Conservation (phyloP, 2,113 vertebrate species). For the human (Homo sapiens) region DNA sequence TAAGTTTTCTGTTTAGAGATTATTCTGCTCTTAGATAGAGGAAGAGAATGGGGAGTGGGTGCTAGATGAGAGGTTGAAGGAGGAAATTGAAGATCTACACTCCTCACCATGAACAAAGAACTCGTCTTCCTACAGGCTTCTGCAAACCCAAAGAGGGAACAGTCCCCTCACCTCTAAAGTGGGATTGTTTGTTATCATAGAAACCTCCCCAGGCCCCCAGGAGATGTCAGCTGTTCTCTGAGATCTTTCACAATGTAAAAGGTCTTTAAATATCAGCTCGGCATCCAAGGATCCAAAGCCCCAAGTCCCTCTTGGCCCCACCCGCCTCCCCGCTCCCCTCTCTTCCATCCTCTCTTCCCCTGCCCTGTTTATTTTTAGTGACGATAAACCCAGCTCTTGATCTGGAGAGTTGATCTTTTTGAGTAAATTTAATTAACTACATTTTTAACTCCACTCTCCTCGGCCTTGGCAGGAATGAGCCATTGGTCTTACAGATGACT, state of each 20-base stretch:
- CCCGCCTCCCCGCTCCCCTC: background rate
- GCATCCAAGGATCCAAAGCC: background rate
- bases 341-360: background rate
- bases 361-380: slow-evolving; percentile 67
- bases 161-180: background rate
- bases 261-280: slow-evolving; percentile 4
- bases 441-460: slow-evolving; percentile 67
- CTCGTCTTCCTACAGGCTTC: background rate
- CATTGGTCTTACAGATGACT: slow-evolving; percentile 49
- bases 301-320: background rate
- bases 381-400: slow-evolving; percentile 57
- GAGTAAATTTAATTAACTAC: slow-evolving; percentile 71
- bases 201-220: background rate
- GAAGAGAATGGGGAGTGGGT: background rate
- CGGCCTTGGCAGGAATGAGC: slow-evolving; percentile 48
- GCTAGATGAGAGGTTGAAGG: background rate
- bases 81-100: fast-evolving
- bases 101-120: background rate
- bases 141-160: background rate
- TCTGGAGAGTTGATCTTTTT: slow-evolving; percentile 61
- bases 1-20: background rate
- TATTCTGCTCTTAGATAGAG: background rate
- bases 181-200: background rate
- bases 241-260: background rate
- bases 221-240: background rate